Evolutionary conservation across 2,113 vertebrate genomes (phyloP), one percentile per base, ranked within the genome.

Genomic region (Tauraco erythrolophus): DNA sequence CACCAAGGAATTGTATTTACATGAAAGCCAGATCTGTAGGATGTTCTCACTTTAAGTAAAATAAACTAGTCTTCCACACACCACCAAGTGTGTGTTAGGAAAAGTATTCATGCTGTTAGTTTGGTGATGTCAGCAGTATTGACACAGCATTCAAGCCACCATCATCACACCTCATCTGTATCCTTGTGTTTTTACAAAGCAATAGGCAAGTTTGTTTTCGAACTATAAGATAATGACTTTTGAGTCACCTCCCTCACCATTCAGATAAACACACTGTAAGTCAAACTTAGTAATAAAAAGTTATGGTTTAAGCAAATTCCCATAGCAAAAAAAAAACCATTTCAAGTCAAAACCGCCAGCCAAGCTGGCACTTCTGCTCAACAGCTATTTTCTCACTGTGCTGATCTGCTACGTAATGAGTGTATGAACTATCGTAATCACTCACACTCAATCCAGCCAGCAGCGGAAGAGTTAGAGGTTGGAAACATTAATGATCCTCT

Each of bases 391-490:
- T 64, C 62, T 83, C 28, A 17, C 43, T 46, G 17, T 30, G 28
- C 56, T 81, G 27, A 76, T 68, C 53, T 10, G 2, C 51, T 53
- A 18, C 1, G 0, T 35, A 54, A 53, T 1, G 0, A 21, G 4
- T 2, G 2, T 23, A 56, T 31, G 37, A 37, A 15, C 54, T 54
- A 45, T 11, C 5, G 9, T 27, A 10, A 82, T 21, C 6, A 1
- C 28, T 65, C 43, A 65, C 19, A 25, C 4, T 65, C 11, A n/a
- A 81, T 33, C 69, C 58, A 45, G 15, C 22, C 68, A 81, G 12
- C 8, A 74, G 25, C 19, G 39, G 14, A 41, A 65, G 16, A 72
- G 14, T 31, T 39, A 64, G 7, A 71, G 18, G 25, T 16, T 41
- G 35, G 25, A 60, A 82, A 71, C 11, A 11, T 37, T 57, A 41